Base-by-base conservation (phyloP, 2,888 invertebrate genomes). In the Agrotis segetum region DNA sequence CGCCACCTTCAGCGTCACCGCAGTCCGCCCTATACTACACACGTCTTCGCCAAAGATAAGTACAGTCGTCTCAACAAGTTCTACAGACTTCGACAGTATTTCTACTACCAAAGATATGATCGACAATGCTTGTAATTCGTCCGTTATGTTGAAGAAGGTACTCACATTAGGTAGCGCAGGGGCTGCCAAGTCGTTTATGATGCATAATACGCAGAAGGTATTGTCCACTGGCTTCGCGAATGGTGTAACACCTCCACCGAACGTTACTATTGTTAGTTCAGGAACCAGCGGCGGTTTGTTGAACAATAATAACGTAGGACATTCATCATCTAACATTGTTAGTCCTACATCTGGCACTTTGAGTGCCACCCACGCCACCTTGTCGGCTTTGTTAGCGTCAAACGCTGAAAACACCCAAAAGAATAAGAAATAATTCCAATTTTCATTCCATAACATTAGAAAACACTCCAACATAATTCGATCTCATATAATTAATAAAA, bases 91-190 rank as follows among this genome's bases (percentile, higher is more conserved):
- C 71, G 95, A 96, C 59, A 92, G 88, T 49, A 96, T 96, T 72
- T 95, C 96, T 1, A 96, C 96, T 0, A 94, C 95, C 0, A 96
- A 96, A 88, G 96, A 96, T 75, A 95, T 96, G 95, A 96, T 96
- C 24, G 96, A 96, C 67, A 96, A 96, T 74, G 95, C 96, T 0
- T 96, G 96, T 80, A 96, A 96, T 75, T 96, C 96, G 0, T 96
- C 96, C 3, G 94, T 96, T 13, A 96, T 96, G 96, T 84, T 96
- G 76, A 96, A 96, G 79, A 96, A 96, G 79, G 96, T 96, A 0
- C 87, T 96, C 2, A 96, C 96, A 52, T 84, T 96, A 52, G 96
- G 96, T 61, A 96, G 96, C 62, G 89, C 96, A 0, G 96, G 95
- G 0, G 92, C 93, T 0, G 87, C 94, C 5, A 96, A 96, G 74